Evolutionary conservation across 2,888 invertebrate genomes (phyloP).

Genomic region (Euzetes globulus): DNA sequence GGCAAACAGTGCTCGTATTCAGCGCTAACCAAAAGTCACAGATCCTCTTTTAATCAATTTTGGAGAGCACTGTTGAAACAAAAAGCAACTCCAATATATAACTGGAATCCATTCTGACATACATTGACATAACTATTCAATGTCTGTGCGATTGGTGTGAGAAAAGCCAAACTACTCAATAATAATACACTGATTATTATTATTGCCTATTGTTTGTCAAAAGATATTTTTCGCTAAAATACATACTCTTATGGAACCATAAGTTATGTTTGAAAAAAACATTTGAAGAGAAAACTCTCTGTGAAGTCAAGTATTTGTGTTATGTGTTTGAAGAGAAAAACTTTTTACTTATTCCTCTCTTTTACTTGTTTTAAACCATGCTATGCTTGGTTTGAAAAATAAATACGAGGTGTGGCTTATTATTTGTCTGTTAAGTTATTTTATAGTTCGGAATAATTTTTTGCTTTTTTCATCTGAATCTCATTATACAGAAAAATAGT

Average conservation of each 20-base stretch:
- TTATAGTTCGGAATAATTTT: neutral
- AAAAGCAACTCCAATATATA: too few relatives aligned
- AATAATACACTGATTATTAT: neutral
- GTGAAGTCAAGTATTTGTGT: slow-evolving; percentile 1
- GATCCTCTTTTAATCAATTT: too few relatives aligned
- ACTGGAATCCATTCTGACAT: too few relatives aligned
- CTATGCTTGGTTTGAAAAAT: slow-evolving; percentile 7
- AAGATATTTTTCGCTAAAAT: neutral
- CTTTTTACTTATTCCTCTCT: neutral
- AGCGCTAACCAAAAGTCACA: too few relatives aligned
- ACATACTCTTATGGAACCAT: too few relatives aligned
- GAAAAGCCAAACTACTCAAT: neutral
- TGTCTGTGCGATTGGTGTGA: neutral
- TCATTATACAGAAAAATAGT: neutral
- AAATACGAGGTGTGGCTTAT: slow-evolving; percentile 8
- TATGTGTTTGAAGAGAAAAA: neutral
- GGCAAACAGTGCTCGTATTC: too few relatives aligned
- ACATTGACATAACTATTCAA: too few relatives aligned
- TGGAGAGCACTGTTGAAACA: too few relatives aligned
- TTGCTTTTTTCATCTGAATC: neutral
- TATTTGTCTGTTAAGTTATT: slow-evolving; percentile 5
- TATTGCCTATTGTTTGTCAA: slow-evolving; percentile 1
- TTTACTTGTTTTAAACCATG: neutral
- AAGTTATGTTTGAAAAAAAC: too few relatives aligned
- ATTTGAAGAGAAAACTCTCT: neutral